phyloP scores from a whole-genome alignment of 2,888 invertebrate genomes.

The Eupithecia exiguata region DNA sequence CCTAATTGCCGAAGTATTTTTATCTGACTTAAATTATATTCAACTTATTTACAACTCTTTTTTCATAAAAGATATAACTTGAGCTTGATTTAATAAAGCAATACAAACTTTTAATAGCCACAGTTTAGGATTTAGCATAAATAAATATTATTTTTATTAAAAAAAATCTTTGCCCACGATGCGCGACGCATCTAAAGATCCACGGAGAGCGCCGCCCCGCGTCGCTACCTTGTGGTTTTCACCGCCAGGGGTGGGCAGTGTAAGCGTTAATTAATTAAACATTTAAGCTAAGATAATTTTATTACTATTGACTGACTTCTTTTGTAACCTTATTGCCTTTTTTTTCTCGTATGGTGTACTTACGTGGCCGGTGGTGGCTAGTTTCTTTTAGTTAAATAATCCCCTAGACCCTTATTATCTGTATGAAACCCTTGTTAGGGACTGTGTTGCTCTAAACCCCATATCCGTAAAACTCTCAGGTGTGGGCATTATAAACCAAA shows the following conservation, averaged over 20 bases:
- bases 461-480: background rate
- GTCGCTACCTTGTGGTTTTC: too few species aligned
- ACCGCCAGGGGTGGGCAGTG: background rate
- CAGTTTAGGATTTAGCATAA: background rate
- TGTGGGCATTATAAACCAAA: slow-evolving; percentile 12
- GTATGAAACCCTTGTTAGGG: background rate
- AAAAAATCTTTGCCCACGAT: too few species aligned
- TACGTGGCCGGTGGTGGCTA: background rate
- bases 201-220: too few species aligned
- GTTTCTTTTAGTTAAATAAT: background rate
- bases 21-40: background rate
- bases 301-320: slow-evolving; percentile 4
- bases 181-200: too few species aligned
- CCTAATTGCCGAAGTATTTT: background rate
- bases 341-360: background rate
- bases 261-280: background rate
- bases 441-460: background rate
- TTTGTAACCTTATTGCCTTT: background rate
- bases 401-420: background rate
- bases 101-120: background rate
- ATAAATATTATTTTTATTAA: background rate
- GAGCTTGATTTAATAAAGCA: background rate
- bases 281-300: background rate
- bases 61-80: background rate
- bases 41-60: background rate